Evolutionary conservation across 2,888 invertebrate genomes (phyloP).

Genomic region (Aphodius sticticus): DNA sequence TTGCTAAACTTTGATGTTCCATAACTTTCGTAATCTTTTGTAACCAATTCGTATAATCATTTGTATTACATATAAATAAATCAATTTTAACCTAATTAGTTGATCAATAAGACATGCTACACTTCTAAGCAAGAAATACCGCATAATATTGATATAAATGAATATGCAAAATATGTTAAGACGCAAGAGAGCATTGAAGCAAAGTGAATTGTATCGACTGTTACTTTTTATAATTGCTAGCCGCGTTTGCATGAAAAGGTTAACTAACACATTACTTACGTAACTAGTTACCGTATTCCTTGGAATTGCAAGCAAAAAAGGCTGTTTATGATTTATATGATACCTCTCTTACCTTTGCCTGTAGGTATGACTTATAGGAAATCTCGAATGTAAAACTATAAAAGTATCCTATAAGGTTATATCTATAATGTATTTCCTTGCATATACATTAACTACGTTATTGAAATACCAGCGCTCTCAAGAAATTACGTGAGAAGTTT

Average conservation of each 20-base stretch:
- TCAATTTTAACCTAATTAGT: background rate
- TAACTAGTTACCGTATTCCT: conserved; percentile 4
- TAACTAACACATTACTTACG: conserved; percentile 4
- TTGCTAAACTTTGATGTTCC: too few relatives aligned
- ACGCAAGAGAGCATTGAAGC: background rate
- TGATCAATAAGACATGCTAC: too few relatives aligned
- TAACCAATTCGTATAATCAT: too few relatives aligned
- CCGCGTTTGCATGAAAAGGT: background rate
- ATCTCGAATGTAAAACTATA: background rate
- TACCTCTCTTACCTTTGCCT: background rate
- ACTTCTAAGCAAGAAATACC: background rate
- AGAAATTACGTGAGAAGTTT: background rate
- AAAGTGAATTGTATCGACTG: conserved; percentile 4
- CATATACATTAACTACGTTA: background rate
- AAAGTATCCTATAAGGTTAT: background rate
- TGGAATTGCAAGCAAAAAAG: background rate
- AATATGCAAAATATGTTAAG: background rate
- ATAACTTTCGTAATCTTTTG: too few relatives aligned
- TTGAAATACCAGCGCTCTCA: background rate
- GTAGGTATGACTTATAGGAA: background rate
- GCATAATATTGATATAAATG: background rate
- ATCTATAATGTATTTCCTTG: background rate
- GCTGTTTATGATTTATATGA: background rate
- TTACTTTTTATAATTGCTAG: background rate
- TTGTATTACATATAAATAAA: background rate